Conservation (phyloP, 2,113 vertebrate species). For the Rhizomys pruinosus region DNA sequence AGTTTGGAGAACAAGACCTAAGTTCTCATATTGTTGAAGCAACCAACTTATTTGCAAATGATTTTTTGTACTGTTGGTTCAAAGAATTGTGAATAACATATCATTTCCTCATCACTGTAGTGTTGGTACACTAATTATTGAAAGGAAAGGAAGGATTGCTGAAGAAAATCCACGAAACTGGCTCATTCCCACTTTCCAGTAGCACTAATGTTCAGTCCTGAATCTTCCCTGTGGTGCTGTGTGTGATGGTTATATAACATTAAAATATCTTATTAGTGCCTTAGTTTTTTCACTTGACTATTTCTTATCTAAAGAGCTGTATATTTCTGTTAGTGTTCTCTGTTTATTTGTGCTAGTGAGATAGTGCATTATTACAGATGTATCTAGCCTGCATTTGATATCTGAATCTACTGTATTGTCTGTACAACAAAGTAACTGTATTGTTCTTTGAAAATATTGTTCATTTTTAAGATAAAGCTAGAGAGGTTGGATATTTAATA, state of each 20-base stretch:
- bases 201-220: constrained; percentile 57
- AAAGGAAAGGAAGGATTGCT: constrained; percentile 33
- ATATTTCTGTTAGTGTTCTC: constrained; percentile 70
- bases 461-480: constrained; percentile 23
- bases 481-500: background rate
- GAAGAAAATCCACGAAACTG: constrained; percentile 47
- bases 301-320: constrained; percentile 81
- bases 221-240: constrained; percentile 79
- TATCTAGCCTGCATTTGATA: constrained; percentile 28
- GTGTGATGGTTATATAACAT: constrained; percentile 63
- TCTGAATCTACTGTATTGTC: constrained; percentile 7
- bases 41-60: constrained; percentile 6
- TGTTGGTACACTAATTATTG: constrained; percentile 12
- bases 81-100: background rate
- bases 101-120: background rate
- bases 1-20: constrained; percentile 44
- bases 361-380: constrained; percentile 53
- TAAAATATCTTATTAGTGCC: constrained; percentile 85
- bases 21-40: constrained; percentile 16
- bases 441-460: constrained; percentile 1
- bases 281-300: constrained; percentile 83
- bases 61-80: constrained; percentile 18
- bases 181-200: constrained; percentile 41
- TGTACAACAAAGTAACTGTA: constrained; percentile 29
- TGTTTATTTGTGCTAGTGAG: constrained; percentile 46